A percentile compares a stretch with the other conserved stretches of the same genome.
Evolutionary conservation across 2,797 vertebrate genomes (phyloP).

Genomic region (Acanthurus tractus): DNA sequence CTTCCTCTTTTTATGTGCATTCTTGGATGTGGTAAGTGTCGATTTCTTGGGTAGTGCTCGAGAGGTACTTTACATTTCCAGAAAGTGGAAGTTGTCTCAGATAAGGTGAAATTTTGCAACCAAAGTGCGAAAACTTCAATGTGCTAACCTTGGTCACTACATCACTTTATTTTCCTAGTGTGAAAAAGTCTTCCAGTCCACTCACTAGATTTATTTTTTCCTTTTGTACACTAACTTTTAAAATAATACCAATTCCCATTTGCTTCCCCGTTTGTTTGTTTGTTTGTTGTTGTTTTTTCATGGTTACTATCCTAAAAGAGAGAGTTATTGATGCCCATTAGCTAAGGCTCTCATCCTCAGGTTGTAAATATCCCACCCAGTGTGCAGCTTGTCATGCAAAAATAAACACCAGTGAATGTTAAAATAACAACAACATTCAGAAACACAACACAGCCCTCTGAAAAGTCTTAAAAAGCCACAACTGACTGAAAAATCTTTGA

Average conservation of each 20-base stretch:
- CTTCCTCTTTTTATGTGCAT: conserved; percentile 43
- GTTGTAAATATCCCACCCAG: conserved; percentile 19
- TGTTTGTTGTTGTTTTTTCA: not conserved
- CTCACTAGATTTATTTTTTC: not conserved
- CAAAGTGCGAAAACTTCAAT: conserved; percentile 5
- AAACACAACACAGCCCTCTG: conserved; percentile 27
- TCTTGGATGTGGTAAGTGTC: conserved; percentile 22
- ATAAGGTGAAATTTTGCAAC: conserved; percentile 39
- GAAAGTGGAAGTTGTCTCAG: conserved; percentile 29
- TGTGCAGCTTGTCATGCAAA: conserved; percentile 31
- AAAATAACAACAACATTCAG: conserved; percentile 20
- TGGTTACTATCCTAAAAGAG: not conserved
- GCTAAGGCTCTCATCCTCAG: conserved; percentile 12
- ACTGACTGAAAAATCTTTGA: conserved; percentile 13
- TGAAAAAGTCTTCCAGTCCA: not conserved
- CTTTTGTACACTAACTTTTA: not conserved
- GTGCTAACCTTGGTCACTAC: not conserved
- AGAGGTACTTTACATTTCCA: conserved; percentile 28
- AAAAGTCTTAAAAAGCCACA: not conserved
- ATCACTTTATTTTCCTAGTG: not conserved
- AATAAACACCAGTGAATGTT: conserved; percentile 32
- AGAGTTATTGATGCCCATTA: conserved; percentile 13
- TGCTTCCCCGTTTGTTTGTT: conserved; percentile 9
- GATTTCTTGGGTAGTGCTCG: conserved; percentile 10
- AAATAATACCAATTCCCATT: not conserved